Evolutionary conservation across 2,888 invertebrate species (phyloP).

Genomic region (Dichetophora obliterata): DNA sequence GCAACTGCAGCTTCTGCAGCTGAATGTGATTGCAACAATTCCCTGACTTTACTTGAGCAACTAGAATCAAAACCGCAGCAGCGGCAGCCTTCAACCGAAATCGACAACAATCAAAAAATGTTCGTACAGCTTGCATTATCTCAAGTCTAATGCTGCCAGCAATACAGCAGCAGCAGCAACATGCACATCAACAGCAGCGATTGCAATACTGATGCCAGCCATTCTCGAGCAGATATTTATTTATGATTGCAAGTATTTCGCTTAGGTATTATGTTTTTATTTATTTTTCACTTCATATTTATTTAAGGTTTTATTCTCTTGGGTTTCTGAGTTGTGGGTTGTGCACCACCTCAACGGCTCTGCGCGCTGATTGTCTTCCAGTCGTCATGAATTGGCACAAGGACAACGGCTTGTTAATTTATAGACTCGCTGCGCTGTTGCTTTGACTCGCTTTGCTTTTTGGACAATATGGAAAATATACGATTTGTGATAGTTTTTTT

Average conservation of each 20-base stretch:
- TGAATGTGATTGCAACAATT: neutral
- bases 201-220: slow-evolving; percentile 40
- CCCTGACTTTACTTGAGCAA: neutral
- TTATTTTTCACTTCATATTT: neutral
- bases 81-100: slow-evolving; percentile 28
- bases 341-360: neutral
- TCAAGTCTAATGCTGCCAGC: slow-evolving; percentile 7
- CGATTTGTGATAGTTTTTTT: neutral
- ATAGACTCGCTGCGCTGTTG: slow-evolving; percentile 7
- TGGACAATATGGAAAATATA: slow-evolving; percentile 14
- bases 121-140: slow-evolving; percentile 18
- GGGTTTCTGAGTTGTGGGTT: slow-evolving; percentile 4
- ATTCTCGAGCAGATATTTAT: slow-evolving; percentile 43
- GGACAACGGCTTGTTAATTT: slow-evolving; percentile 36
- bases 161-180: slow-evolving; percentile 20
- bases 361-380: slow-evolving; percentile 20
- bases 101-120: slow-evolving; percentile 30
- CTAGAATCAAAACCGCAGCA: slow-evolving; percentile 3
- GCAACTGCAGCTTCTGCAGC: neutral
- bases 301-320: neutral
- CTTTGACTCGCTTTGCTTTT: neutral
- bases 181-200: slow-evolving; percentile 7
- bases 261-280: neutral
- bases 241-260: slow-evolving; percentile 40
- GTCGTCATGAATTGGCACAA: slow-evolving; percentile 32